These are phyloP conservation scores for Grantiella picta DNA, from an alignment of 2,113 vertebrate genomes.

Conservation along the genomic window DNA sequence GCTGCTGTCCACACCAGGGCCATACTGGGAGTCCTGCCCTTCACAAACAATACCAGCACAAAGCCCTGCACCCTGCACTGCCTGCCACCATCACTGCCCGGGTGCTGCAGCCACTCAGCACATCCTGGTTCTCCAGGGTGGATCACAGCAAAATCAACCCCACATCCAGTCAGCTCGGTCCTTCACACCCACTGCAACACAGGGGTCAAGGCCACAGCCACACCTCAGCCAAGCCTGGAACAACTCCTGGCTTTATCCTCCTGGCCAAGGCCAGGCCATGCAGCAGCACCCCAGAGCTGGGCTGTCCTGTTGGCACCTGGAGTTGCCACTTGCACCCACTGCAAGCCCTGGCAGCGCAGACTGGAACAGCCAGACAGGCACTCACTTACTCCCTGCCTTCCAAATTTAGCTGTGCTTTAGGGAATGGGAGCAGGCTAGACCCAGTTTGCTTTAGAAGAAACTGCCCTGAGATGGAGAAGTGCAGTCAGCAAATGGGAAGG, in stretches of 20 bases:
- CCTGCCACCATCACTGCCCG: neutral
- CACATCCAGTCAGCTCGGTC: neutral
- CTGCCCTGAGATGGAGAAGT: neutral
- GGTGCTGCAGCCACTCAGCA: neutral
- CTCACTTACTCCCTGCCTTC: neutral
- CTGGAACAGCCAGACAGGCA: neutral
- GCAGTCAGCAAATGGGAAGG: neutral
- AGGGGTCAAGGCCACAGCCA: accelerated
- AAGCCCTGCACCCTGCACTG: neutral
- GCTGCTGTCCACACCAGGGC: accelerated
- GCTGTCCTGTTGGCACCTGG: neutral
- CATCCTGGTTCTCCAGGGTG: neutral
- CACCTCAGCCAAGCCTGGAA: neutral
- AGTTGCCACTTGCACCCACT: neutral
- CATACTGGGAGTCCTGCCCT: neutral
- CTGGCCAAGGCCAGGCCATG: neutral
- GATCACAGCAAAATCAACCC: neutral
- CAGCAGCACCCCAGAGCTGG: neutral
- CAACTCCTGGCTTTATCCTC: neutral
- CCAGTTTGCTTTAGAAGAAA: conserved; percentile 1
- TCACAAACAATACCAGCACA: neutral
- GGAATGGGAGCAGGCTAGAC: neutral
- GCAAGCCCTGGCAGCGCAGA: neutral
- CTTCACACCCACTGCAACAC: accelerated
- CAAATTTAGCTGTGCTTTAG: conserved; percentile 38